Percentiles rank a stretch among this genome's conserved stretches.
Conservation (phyloP, 2,888 invertebrate species). For the Campoplex capitator region DNA sequence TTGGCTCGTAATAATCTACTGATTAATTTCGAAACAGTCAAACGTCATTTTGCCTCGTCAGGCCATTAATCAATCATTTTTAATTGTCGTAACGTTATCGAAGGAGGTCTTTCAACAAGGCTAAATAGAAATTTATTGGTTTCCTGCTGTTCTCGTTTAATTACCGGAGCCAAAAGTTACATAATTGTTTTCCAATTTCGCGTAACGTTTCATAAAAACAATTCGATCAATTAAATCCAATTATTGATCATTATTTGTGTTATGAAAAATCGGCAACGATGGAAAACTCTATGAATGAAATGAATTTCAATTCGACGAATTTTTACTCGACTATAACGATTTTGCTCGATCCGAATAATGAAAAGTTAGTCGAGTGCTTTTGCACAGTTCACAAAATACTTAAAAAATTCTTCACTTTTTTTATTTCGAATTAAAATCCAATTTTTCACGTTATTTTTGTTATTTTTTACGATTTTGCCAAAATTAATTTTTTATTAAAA, state of each 20-base stretch:
- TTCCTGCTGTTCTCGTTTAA: not conserved
- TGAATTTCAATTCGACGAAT: not conserved
- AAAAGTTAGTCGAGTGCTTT: no score
- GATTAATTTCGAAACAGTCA: conserved; percentile 3
- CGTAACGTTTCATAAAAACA: not conserved
- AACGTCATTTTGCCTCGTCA: conserved; percentile 19
- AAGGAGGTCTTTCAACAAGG: not conserved
- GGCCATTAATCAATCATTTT: conserved; percentile 47
- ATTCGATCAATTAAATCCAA: not conserved
- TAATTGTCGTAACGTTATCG: conserved; percentile 9
- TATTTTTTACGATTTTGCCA: not conserved
- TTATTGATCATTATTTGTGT: not conserved
- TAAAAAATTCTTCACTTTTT: not conserved
- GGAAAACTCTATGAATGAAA: no score
- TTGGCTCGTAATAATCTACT: not conserved
- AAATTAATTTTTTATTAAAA: not conserved
- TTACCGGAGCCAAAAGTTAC: not conserved
- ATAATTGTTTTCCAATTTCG: not conserved
- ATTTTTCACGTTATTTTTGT: not conserved
- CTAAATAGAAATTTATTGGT: conserved; percentile 44
- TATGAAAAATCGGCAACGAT: no score
- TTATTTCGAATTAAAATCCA: not conserved
- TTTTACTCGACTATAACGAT: no score
- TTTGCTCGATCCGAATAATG: no score
- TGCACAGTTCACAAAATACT: no score